These are phyloP conservation scores for Diarsia mendica DNA, from an alignment of 2,888 invertebrate species.

Conservation along the genomic window DNA sequence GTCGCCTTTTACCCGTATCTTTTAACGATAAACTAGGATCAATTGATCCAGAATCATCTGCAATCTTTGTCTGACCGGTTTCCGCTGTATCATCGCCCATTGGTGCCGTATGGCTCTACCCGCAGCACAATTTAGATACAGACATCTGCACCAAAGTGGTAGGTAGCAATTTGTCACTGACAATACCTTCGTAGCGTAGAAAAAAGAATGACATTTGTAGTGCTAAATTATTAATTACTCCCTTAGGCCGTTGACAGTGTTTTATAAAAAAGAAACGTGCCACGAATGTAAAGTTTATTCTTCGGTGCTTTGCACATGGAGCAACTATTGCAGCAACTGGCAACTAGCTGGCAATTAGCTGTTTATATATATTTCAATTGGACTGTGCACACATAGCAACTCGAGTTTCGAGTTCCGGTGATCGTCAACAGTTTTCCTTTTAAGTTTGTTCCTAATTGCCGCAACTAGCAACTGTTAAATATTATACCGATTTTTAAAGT, in stretches of 20 bases:
- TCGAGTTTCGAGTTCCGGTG: too few relatives aligned
- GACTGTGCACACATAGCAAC: too few relatives aligned
- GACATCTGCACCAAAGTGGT: background rate
- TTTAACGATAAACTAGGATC: slow-evolving; percentile 2
- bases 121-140: background rate
- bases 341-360: too few relatives aligned
- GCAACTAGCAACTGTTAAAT: too few relatives aligned
- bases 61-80: slow-evolving; percentile 19
- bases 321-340: too few relatives aligned
- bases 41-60: slow-evolving; percentile 22
- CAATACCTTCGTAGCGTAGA: background rate
- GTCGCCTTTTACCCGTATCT: slow-evolving; percentile 5
- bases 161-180: background rate
- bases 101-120: too few relatives aligned
- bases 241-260: background rate
- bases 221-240: background rate
- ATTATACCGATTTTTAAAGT: too few relatives aligned
- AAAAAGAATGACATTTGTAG: too few relatives aligned
- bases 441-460: too few relatives aligned
- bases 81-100: background rate
- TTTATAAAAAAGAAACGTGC: background rate
- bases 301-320: background rate
- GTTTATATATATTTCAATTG: too few relatives aligned
- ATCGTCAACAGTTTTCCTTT: too few relatives aligned
- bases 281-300: slow-evolving; percentile 14